Evolutionary conservation across 37 sponge, comb jelly and placozoan species (phyloP), one percentile per base, ranked within the genome.

Genomic region (Hexactinellida sp.): DNA sequence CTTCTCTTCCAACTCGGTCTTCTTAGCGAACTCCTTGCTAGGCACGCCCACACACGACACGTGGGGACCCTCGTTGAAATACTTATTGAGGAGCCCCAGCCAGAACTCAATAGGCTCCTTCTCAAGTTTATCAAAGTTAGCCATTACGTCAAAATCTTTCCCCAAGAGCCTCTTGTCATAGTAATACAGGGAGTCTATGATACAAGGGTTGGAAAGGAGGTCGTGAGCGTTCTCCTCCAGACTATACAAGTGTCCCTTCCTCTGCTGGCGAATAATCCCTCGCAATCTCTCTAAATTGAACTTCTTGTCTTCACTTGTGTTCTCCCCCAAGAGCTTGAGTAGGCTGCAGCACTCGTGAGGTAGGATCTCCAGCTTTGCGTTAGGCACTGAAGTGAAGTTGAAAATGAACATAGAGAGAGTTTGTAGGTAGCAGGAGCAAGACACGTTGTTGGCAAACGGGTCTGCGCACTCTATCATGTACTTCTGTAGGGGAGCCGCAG

Each of bases 401-500:
- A 94, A 85, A 9, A 86, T 86, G 34, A 54, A 54, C 28, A 25
- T 63, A n/a, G 76, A 63, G 25, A n/a, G 30, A 7, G 76, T 25
- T n/a, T 63, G 76, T n/a, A 63, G 28, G 34, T 28, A 63, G 76
- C 5, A 25, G 54, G 3, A 24, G 39, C 28, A 85, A 0, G 71
- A 84, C 7, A 88, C 82, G 24, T 38, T 37, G 35, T 87, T 90
- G 54, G 92, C 91, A 84, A 84, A 93, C 5, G 97, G 97, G 1
- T 91, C 90, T 34, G 83, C 87, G 52, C 89, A 82, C 83, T 97
- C 89, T 0, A 97, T 92, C 85, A 97, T 82, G 0, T 87, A 89
- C 24, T 85, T 52, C 84, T 93, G 96, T 36, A 97, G 88, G 36
- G 98, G 98, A 39, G 98, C 92, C n/a, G 92, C 98, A 16, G 98